Evolutionary conservation across 2,113 vertebrate species (phyloP), one percentile per base, ranked within the genome.

Genomic region (Syrmaticus mikado): DNA sequence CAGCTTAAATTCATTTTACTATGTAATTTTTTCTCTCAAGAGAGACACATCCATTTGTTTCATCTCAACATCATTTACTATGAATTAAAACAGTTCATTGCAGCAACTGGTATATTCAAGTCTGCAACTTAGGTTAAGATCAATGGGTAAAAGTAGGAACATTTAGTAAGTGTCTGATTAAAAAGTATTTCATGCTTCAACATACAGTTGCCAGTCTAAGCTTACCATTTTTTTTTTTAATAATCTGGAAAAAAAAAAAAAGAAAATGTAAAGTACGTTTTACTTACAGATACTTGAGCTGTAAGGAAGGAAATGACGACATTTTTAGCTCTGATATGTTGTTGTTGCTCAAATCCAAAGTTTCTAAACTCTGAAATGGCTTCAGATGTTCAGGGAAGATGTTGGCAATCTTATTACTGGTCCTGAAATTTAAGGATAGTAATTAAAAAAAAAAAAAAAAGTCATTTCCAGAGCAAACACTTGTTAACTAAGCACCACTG

Each of bases 331-430:
- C 98, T 36, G 97, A 97, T 65, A 99, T 98, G 89, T 98, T 98
- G 96, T 99, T 99, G 96, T 97, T 98, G 97, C 99, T 99, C 88
- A 99, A 97, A 97, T 99, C 99, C 92, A 99, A 98, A 41, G 98
- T 99, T 97, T 99, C 98, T 89, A 99, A 97, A 41, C 97, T 96
- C 22, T 97, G 94, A 97, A 99, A 98, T 1, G 97, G 96, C 94
- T 97, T 94, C 91, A 99, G 96, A 90, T 98, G 98, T 89, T 99
- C 98, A 60, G 95, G 94, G 4, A 97, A 85, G 90, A 99, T 94
- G 85, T 92, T 97, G 65, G 81, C 66, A 96, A 99, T 99, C 96
- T 97, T 98, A 97, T 99, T 99, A 97, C 97, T 98, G 85, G 98
- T 98, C 98, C 99, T 99, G 96, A 96, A 98, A 98, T 98, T 81